Evolutionary conservation across 2,888 invertebrate species (phyloP).

Genomic region (Orthonevra nobilis): DNA sequence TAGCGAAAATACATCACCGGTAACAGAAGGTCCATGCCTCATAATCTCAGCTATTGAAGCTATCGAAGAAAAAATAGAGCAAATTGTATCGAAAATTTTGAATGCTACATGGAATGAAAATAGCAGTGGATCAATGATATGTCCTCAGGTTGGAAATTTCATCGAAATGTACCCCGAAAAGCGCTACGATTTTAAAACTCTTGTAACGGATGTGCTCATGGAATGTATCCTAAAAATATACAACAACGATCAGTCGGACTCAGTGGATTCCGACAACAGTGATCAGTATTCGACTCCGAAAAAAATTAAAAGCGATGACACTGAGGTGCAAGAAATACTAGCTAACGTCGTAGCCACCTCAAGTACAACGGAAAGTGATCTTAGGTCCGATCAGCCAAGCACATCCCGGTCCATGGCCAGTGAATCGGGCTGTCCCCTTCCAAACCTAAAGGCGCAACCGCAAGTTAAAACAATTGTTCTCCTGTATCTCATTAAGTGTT

Average conservation of each 20-base stretch:
- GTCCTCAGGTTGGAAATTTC: constrained; percentile 82
- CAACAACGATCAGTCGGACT: constrained; percentile 72
- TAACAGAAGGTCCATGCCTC: constrained; percentile 43
- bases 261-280: constrained; percentile 78
- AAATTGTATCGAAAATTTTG: constrained; percentile 85
- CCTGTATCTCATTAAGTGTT: constrained; percentile 76
- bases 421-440: constrained; percentile 69
- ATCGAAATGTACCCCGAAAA: constrained; percentile 82
- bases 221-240: constrained; percentile 80
- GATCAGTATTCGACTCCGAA: constrained; percentile 81
- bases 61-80: constrained; percentile 80
- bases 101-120: constrained; percentile 87
- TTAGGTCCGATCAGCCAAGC: constrained; percentile 70
- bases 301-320: constrained; percentile 80
- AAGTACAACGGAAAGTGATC: constrained; percentile 33
- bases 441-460: constrained; percentile 69
- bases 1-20: constrained; percentile 71
- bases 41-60: constrained; percentile 70
- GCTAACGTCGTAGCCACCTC: constrained; percentile 75
- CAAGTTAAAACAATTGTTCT: constrained; percentile 76
- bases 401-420: constrained; percentile 67
- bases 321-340: constrained; percentile 78
- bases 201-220: constrained; percentile 84
- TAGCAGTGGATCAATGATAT: constrained; percentile 82
- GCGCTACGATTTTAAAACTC: constrained; percentile 79